Percentiles rank a stretch among this genome's conserved stretches.
phyloP scores from a whole-genome alignment of 2,888 invertebrate species.

The Idaea dimidiata region DNA sequence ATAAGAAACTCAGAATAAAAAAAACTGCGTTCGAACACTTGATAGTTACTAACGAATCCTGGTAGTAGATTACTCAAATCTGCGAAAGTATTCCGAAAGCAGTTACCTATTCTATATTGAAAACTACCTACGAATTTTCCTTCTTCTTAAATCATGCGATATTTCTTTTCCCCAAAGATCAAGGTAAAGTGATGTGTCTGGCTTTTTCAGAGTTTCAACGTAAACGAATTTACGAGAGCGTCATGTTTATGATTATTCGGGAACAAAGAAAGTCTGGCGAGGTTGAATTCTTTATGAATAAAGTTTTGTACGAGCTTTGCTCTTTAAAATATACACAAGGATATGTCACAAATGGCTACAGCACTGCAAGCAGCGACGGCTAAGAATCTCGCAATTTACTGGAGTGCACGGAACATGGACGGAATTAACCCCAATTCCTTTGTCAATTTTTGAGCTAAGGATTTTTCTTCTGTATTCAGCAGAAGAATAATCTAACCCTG shows the following conservation, averaged over 20 bases:
- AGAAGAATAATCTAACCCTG: too few relatives aligned
- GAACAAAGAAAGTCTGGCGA: constrained; percentile 1
- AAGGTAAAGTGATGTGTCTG: not conserved
- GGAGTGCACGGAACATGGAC: too few relatives aligned
- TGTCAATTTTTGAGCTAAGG: too few relatives aligned
- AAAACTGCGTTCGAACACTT: not conserved
- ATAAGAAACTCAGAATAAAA: not conserved
- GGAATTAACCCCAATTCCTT: too few relatives aligned
- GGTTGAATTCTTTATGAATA: not conserved
- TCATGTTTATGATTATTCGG: not conserved
- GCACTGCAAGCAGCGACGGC: too few relatives aligned
- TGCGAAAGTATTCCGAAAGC: not conserved
- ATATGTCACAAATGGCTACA: too few relatives aligned
- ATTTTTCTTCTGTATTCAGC: too few relatives aligned
- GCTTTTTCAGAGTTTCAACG: not conserved
- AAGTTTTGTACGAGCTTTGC: not conserved
- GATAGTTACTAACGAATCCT: not conserved
- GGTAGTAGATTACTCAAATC: not conserved
- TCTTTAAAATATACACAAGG: not conserved
- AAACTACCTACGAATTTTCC: not conserved
- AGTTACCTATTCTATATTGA: not conserved
- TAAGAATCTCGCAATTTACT: too few relatives aligned
- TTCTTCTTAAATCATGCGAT: not conserved
- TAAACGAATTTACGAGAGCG: constrained; percentile 1
- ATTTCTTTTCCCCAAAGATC: not conserved